phyloP scores from a whole-genome alignment of 1,140 invertebrate genomes.

The Drosophila nigrodunni region DNA sequence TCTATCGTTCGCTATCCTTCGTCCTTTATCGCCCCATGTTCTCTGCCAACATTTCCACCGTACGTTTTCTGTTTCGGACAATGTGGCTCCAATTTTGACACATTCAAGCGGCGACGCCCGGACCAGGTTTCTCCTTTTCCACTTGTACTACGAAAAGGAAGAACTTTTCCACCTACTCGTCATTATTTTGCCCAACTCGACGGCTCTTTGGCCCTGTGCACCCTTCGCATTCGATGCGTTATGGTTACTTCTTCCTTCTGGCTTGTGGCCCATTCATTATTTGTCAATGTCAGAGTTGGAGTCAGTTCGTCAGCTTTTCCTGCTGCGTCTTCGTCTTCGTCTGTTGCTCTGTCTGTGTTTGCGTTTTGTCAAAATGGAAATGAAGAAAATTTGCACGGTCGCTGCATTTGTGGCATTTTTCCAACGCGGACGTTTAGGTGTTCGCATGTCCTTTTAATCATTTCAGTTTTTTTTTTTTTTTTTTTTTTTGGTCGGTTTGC shows the following conservation, averaged over 20 bases:
- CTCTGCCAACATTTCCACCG: constrained; percentile 36
- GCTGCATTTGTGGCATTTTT: constrained; percentile 81
- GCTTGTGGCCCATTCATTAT: constrained; percentile 71
- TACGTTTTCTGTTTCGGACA: constrained; percentile 82
- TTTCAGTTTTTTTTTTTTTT: constrained; percentile 56
- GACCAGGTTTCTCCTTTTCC: constrained; percentile 16
- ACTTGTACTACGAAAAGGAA: constrained; percentile 6
- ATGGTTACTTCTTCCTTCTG: constrained; percentile 42
- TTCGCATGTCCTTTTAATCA: constrained; percentile 83
- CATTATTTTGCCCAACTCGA: constrained; percentile 43
- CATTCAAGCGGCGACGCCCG: constrained; percentile 77
- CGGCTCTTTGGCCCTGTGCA: background rate
- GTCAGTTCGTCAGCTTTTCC: constrained; percentile 74
- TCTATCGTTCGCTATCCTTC: constrained; percentile 5
- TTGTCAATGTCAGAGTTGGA: constrained; percentile 79
- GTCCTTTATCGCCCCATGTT: constrained; percentile 12
- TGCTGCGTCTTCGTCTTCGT: background rate
- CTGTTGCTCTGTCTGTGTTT: constrained; percentile 47
- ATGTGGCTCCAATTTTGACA: constrained; percentile 83
- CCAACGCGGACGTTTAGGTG: constrained; percentile 77
- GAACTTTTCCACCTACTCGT: constrained; percentile 13
- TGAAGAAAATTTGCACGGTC: constrained; percentile 82
- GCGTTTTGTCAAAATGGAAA: constrained; percentile 83
- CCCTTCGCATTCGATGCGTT: constrained; percentile 39
- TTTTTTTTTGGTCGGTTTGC: constrained; percentile 26